Evolutionary conservation across 2,888 invertebrate species (phyloP).

Genomic region (Noctuana brunneofusca): DNA sequence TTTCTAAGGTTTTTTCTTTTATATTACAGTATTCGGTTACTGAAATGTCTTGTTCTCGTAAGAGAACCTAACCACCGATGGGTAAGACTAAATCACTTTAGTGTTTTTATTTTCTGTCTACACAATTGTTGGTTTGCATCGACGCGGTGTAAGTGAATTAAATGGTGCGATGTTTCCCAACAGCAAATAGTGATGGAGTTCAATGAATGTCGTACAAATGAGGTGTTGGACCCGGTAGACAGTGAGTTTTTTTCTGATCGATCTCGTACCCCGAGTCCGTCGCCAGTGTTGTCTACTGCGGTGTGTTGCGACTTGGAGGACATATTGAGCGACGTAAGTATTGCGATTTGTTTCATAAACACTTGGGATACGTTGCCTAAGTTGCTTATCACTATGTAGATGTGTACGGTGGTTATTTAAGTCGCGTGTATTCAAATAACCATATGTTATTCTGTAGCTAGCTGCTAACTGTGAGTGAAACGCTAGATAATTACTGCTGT

Average conservation of each 20-base stretch:
- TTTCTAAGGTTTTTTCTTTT: constrained; percentile 23
- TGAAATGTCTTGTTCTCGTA: constrained; percentile 77
- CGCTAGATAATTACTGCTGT: constrained; percentile 12
- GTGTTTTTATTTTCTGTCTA: constrained; percentile 43
- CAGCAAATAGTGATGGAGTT: constrained; percentile 80
- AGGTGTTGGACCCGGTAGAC: constrained; percentile 71
- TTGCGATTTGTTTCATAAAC: constrained; percentile 31
- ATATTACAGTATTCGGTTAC: constrained; percentile 39
- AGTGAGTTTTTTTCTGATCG: constrained; percentile 65
- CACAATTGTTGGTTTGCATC: constrained; percentile 42
- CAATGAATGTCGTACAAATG: constrained; percentile 71
- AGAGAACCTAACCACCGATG: constrained; percentile 78
- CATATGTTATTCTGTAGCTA: constrained; percentile 15
- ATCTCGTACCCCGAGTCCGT: constrained; percentile 65
- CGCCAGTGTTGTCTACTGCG: constrained; percentile 70
- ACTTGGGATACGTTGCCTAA: constrained; percentile 20
- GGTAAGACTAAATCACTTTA: constrained; percentile 60
- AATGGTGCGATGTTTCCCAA: constrained; percentile 59
- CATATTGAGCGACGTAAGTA: constrained; percentile 80
- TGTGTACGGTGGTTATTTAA: constrained; percentile 7
- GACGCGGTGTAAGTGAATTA: constrained; percentile 49
- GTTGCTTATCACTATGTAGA: constrained; percentile 12
- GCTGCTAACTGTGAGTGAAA: constrained; percentile 14
- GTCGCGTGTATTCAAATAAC: constrained; percentile 5
- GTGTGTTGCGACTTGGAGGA: constrained; percentile 75